phyloP scores from a whole-genome alignment of 2,113 vertebrate species.

The Gobiocypris rarus region DNA sequence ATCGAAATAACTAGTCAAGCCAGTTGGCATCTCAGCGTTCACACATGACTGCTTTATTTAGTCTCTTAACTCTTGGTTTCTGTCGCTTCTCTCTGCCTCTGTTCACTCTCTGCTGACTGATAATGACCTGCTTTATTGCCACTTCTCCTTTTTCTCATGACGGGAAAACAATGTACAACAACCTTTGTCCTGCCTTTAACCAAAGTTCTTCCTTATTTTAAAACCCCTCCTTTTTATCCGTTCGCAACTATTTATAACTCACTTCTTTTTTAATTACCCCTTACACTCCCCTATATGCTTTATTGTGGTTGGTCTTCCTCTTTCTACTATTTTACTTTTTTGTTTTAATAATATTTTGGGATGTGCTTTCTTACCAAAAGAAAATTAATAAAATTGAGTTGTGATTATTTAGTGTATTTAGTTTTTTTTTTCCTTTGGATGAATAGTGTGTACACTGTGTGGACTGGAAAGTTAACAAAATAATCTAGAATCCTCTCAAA shows the following conservation, averaged over 20 bases:
- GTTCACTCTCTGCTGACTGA: background rate
- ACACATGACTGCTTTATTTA: background rate
- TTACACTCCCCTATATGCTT: background rate
- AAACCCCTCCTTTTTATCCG: constrained; percentile 7
- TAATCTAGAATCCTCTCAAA: background rate
- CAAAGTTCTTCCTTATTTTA: constrained; percentile 48
- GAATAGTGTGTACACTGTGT: background rate
- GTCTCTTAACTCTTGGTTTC: background rate
- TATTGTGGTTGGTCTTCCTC: background rate
- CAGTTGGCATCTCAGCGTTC: background rate
- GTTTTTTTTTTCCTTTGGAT: background rate
- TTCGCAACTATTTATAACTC: background rate
- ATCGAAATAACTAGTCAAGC: background rate
- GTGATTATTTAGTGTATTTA: background rate
- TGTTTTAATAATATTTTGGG: background rate
- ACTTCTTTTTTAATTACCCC: background rate
- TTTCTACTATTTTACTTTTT: background rate
- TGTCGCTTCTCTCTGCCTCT: background rate
- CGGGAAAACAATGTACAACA: constrained; percentile 35
- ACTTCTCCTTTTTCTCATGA: constrained; percentile 53
- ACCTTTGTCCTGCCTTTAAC: constrained; percentile 40
- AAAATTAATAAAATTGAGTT: background rate
- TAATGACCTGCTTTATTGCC: constrained; percentile 37
- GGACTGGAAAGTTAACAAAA: too few relatives aligned
- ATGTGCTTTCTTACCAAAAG: background rate